Evolutionary conservation across 2,113 vertebrate species (phyloP).

Genomic region (Thalassarche chlororhynchos): DNA sequence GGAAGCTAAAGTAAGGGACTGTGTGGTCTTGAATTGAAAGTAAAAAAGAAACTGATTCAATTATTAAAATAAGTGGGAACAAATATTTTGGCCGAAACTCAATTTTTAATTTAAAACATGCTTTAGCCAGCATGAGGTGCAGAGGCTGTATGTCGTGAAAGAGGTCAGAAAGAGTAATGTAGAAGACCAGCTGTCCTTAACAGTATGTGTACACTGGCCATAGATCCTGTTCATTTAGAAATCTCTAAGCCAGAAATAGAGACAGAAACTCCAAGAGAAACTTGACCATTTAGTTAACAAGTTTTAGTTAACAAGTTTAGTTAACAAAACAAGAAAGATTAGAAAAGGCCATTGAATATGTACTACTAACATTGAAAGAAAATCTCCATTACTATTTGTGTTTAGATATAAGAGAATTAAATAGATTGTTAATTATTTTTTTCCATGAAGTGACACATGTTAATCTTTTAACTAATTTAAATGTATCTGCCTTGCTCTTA

Average conservation of each 20-base stretch:
- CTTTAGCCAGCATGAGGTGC: neutral
- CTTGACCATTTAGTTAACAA: neutral
- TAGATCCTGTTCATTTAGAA: neutral
- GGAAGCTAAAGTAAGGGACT: neutral
- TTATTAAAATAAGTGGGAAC: neutral
- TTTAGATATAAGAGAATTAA: neutral
- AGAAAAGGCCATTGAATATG: neutral
- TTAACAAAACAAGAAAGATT: neutral
- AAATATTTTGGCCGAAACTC: neutral
- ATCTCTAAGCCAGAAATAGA: neutral
- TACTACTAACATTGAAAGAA: neutral
- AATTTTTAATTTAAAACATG: neutral
- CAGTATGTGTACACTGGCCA: neutral
- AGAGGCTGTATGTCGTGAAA: neutral
- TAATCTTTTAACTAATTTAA: neutral
- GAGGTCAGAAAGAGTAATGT: neutral
- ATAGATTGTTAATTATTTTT: neutral
- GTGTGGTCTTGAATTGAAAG: neutral
- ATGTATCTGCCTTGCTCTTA: neutral
- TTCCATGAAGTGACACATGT: neutral
- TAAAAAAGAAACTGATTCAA: neutral
- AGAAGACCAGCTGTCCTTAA: neutral
- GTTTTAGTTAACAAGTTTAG: neutral
- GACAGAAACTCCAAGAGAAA: neutral
- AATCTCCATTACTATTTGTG: neutral